Evolutionary conservation across 2,888 invertebrate genomes (phyloP).

Genomic region (Cephus spinipes): DNA sequence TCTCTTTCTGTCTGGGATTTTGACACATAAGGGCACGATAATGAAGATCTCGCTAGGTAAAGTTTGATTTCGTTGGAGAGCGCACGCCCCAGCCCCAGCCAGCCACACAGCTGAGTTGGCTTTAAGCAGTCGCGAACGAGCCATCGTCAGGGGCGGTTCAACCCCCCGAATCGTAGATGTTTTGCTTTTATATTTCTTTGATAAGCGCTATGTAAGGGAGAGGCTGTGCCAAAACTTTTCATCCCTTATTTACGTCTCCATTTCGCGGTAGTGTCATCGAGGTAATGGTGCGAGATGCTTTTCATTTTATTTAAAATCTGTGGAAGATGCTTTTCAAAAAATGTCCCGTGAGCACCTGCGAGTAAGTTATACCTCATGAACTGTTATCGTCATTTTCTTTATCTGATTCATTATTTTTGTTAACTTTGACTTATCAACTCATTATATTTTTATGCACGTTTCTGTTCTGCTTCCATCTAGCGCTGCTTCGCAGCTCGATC

Average conservation of each 20-base stretch:
- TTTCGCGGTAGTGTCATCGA: background rate
- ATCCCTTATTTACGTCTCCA: background rate
- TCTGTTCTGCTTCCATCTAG: background rate
- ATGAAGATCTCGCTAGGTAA: background rate
- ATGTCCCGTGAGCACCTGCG: background rate
- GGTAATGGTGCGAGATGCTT: background rate
- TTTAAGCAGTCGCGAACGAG: slow-evolving; percentile 49
- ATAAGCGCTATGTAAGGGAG: background rate
- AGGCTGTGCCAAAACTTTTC: background rate
- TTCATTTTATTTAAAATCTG: background rate
- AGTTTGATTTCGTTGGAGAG: slow-evolving; percentile 41
- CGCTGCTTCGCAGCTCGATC: background rate
- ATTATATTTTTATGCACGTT: background rate
- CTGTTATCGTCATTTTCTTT: background rate
- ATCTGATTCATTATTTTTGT: background rate
- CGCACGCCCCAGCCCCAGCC: slow-evolving; percentile 45
- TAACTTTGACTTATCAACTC: background rate
- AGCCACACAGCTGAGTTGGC: slow-evolving; percentile 44
- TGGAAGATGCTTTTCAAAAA: background rate
- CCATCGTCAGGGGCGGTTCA: slow-evolving; percentile 38
- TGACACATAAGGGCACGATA: background rate
- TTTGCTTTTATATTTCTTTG: background rate
- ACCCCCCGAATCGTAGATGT: background rate
- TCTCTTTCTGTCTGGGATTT: background rate
- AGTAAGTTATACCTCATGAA: background rate